Evolutionary conservation across 2,797 vertebrate species (phyloP), one percentile per base, ranked within the genome.

Genomic region (Syncerus caffer): DNA sequence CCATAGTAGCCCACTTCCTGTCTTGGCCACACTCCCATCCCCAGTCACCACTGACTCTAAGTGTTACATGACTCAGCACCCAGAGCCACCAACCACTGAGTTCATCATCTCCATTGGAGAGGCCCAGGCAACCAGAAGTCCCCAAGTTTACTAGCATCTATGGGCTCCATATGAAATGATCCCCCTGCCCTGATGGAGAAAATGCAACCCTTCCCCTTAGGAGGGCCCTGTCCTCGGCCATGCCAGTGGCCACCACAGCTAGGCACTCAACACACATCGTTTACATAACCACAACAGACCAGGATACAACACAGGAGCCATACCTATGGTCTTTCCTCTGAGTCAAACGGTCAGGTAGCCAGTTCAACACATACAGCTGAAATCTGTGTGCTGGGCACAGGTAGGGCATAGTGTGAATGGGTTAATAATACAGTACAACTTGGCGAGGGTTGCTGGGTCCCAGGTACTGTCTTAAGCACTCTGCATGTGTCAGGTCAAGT

Each of bases 1-100:
- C 93, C 91, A 95, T 38, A 42, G 45, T 7, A 42, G 80, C 74
- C 96, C 92, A 96, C 62, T 96, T 98, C 95, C 98, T 98, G 95
- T 80, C 85, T 93, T 92, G 93, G 67, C 31, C 95, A 91, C 57
- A 29, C 74, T 96, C 25, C 67, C 85, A 93, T 31, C 53, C 53
- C 42, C 19, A 85, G 89, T 21, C 84, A 89, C 71, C 3, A 17
- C 90, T 91, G 82, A 89, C 47, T 97, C 86, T 57, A 94, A 97
- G 58, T 7, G 45, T 89, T 60, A 51, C 45, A 57, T 96, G 97
- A 97, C 86, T 98, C 97, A 96, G 97, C 86, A 94, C 67, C 51
- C 62, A 76, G 76, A 93, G 74, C 62, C 80, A 79, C 90, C 29
- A 27, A 74, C 51, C 17, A 67, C 55, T 38, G 74, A 94, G 89